Percentiles rank a stretch among this genome's conserved stretches.
Conservation (phyloP, 2,888 invertebrate species). For the Stegophylla sp. region DNA sequence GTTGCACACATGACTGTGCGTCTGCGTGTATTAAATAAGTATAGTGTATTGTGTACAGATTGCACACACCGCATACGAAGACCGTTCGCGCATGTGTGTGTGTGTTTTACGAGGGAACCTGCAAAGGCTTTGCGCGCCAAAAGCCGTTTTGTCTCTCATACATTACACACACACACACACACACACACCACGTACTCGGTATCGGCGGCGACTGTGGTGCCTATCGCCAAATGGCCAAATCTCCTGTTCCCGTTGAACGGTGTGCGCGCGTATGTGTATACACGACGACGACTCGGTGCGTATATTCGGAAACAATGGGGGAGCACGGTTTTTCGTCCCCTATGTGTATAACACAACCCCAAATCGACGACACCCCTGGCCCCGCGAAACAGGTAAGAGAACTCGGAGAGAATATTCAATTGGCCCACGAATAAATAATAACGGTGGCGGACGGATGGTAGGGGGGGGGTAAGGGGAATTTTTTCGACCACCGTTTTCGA, state of each 20-base stretch:
- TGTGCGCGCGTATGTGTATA: neutral
- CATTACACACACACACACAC: neutral
- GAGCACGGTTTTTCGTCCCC: conserved; percentile 1
- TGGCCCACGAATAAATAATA: too few species aligned
- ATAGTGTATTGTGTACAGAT: too few species aligned
- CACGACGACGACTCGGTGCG: too few species aligned
- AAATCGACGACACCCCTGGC: conserved; percentile 8
- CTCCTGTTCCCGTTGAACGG: neutral
- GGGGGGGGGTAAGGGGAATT: neutral
- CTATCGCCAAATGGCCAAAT: too few species aligned
- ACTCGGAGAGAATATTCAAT: conserved; percentile 48
- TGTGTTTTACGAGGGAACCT: neutral
- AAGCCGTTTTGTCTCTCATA: neutral
- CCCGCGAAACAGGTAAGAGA: conserved; percentile 51
- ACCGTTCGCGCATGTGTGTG: too few species aligned
- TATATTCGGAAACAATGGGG: conserved; percentile 1
- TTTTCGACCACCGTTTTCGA: conserved; percentile 18
- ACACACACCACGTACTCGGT: neutral
- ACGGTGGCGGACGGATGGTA: neutral
- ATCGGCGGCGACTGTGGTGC: too few species aligned
- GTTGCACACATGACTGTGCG: too few species aligned
- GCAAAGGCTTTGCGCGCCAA: neutral
- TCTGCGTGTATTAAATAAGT: too few species aligned
- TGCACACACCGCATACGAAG: too few species aligned
- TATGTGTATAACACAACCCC: neutral